Base-by-base conservation (phyloP, 2,113 vertebrate genomes). In the Deroptyus accipitrinus region DNA sequence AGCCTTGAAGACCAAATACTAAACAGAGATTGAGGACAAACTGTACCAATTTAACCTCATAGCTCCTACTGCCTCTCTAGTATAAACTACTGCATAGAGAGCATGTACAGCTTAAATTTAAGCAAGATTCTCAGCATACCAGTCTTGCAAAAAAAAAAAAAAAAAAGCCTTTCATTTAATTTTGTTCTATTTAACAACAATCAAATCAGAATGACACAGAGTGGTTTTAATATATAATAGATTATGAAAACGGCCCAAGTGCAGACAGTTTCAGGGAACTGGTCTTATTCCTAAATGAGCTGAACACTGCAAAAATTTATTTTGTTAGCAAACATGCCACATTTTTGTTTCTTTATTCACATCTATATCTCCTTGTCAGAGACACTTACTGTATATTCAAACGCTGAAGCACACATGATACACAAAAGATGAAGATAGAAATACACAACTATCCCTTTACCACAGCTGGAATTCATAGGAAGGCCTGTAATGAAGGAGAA, bases 191-290 rank as follows among this genome's bases (percentile, higher is more conserved):
- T 46, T 39, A 74, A 62, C 4, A 77, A 1, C 46, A 66, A 35
- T 46, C 19, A 77, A 83, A 73, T 39, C 20, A 72, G 35, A 77
- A 83, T 7, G 46, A 70, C 13, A 42, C 1, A 11, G 3, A 76
- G 24, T 31, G 7, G 1, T 17, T 85, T 59, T 76, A 75, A 23
- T 42, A n/a, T 10, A 44, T 28, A 17, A 67, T 13, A 62, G 55
- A 62, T 25, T 0, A 59, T 6, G 0, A 64, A 81, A 90, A 81
- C 24, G 7, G 4, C 1, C 6, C 9, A 3, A 17, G 4, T 41
- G 5, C 6, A 77, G 44, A 20, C 3, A 46, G 13, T 8, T 74
- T 74, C 46, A 33, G 41, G 67, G 6, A 77, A 49, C 8, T 24
- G 17, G 13, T 3, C 4, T 31, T 12, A 46, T 35, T 78, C 17